Evolutionary conservation across 2,113 vertebrate species (phyloP), one percentile per base, ranked within the genome.

Genomic region (Gambusia holbrooki): DNA sequence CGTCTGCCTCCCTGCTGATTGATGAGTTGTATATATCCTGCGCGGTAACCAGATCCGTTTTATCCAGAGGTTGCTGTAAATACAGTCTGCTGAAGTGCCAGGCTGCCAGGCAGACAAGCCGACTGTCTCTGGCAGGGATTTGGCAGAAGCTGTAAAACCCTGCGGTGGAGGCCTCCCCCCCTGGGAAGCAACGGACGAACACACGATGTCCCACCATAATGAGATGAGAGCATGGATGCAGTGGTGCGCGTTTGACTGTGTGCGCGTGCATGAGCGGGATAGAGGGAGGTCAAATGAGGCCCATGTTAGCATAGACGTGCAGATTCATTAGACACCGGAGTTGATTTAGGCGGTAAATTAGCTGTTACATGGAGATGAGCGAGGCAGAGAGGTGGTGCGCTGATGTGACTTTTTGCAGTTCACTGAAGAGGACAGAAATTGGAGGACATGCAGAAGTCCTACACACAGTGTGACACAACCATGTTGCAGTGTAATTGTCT

Each of bases 21-120:
- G 91, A 92, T 91, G 91, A 35, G 14, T 89, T 92, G 92, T 91
- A 73, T 93, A 91, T 88, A 89, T 88, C 85, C 81, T 68, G 69
- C 1, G 69, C 27, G 71, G 90, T 92, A 91, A 93, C 88, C 85
- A 74, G 87, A 92, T 85, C 86, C 82, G 66, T 83, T 71, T 87
- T 87, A 86, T 89, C 90, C 86, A 91, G 86, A 76, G 81, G 72
- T 84, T 86, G 80, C 80, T 82, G 90, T 91, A 90, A 92, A 91
- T 90, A 90, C 74, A 74, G 80, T 65, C 73, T 80, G 82, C 74
- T 62, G 79, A 73, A 71, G 87, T 87, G 86, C 86, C 90, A 90
- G 86, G 13, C 73, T 84, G 70, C 89, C 78, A 69, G 74, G 75
- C 89, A 88, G 87, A 84, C 88, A 81, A 85, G 79, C 85, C 69